Percentiles rank a stretch among this genome's conserved stretches.
Conservation (phyloP, 2,888 invertebrate species). For the Rhaphigaster nebulosa region DNA sequence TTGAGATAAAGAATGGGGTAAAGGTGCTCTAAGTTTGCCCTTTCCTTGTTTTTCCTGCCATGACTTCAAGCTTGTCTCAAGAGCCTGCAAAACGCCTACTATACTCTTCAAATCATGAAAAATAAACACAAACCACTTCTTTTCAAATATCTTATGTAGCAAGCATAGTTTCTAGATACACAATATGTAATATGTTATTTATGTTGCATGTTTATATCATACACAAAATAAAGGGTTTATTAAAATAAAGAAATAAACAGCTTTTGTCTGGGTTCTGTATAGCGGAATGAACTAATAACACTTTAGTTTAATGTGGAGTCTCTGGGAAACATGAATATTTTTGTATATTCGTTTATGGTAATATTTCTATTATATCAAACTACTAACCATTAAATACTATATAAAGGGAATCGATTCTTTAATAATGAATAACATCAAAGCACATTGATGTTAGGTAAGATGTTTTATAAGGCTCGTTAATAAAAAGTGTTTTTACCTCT, state of each 20-base stretch:
- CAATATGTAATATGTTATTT: not conserved
- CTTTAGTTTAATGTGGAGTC: not conserved
- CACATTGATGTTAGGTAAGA: not conserved
- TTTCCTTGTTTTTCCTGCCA: conserved; percentile 88
- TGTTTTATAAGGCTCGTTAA: not conserved
- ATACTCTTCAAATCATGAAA: not conserved
- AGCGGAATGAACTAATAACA: not conserved
- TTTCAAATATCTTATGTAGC: not conserved
- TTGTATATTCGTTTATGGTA: conserved; percentile 55
- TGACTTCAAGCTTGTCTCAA: conserved; percentile 89
- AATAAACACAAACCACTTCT: not conserved
- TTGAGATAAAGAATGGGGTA: conserved; percentile 68
- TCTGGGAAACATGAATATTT: conserved; percentile 42
- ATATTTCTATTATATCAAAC: not conserved
- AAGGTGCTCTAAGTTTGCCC: conserved; percentile 66
- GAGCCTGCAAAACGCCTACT: conserved; percentile 71
- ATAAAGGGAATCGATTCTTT: not conserved
- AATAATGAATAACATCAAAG: not conserved
- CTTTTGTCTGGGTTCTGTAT: not conserved
- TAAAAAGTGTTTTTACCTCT: conserved; percentile 51
- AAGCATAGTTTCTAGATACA: not conserved
- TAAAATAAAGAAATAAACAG: not conserved
- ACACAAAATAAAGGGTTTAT: not conserved
- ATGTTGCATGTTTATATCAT: not conserved
- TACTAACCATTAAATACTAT: not conserved